Base-by-base conservation (phyloP, 2,797 vertebrate genomes). In the Rhodeus uyekii region DNA sequence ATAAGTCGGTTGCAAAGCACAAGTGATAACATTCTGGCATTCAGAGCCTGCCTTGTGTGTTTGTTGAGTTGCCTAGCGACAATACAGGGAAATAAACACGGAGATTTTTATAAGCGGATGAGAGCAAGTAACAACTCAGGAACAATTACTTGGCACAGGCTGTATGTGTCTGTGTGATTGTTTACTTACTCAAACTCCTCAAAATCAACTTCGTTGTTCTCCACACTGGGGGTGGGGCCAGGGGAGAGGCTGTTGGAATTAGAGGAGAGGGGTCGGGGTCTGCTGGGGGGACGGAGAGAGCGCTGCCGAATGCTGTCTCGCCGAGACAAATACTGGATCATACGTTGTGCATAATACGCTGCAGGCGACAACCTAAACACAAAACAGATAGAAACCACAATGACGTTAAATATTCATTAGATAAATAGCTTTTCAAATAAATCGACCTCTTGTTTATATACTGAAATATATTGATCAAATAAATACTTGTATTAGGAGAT, bases 321-420 rank as follows among this genome's bases (percentile, higher is more conserved):
- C 76, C 98, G 93, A 6, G 97, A 98, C 89, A 99, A 95, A 81
- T 98, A 98, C 93, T 99, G 98, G 94, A 99, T 99, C 97, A 98
- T 98, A 86, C 97, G 96, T 95, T 99, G 97, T 87, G 98, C 98
- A 65, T 99, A 99, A 93, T 98, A 98, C 2, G 96, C 97, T 87
- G 97, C 97, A 79, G 98, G 98, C 87, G 97, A 98, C 81, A 99
- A 95, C 88, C 98, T 98, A 92, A 83, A 79, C 24, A 73, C 36
- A 22, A 22, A 46, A 81, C 60, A 68, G 32, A 67, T 1, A 67
- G 8, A 78, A 53, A 36, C 32, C 46, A 67, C 5, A 29, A 22
- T 42, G 42, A 29, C 44, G 73, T 67, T 38, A 58, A 24, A 50
- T 34, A 42, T 68, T 55, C 13, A 39, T 8, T 32, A 38, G 16